Evolutionary conservation across 23 tunicate genomes (phyloP).

Genomic region (Oikopleura dioica): DNA sequence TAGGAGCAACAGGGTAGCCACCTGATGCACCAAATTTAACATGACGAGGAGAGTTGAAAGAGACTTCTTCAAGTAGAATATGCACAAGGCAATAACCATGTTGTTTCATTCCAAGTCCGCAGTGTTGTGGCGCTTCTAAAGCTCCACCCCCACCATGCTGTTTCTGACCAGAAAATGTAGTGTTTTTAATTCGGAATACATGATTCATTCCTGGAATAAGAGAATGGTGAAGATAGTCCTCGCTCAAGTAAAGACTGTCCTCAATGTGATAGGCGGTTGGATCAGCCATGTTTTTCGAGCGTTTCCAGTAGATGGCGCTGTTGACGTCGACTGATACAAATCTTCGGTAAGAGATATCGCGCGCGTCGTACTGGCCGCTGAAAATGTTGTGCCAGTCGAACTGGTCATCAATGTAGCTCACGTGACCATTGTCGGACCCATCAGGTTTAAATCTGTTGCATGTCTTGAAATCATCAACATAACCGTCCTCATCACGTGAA

Average conservation of each 20-base stretch:
- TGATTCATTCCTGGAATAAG: too few species aligned
- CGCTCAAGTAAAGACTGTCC: background rate
- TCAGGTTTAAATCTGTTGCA: too few species aligned
- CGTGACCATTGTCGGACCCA: background rate
- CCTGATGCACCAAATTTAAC: background rate
- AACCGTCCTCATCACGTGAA: background rate
- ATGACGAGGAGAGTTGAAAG: background rate
- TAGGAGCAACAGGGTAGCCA: background rate
- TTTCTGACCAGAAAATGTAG: too few species aligned
- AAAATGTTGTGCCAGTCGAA: constrained; percentile 3
- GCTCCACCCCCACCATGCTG: background rate
- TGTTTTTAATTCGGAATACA: too few species aligned
- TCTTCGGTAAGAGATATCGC: background rate
- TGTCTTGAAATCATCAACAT: too few species aligned
- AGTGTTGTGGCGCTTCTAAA: background rate
- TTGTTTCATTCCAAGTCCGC: background rate
- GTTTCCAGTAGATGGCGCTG: background rate
- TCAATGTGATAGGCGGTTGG: background rate
- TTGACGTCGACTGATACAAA: background rate
- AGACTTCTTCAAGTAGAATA: background rate
- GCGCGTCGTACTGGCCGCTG: background rate
- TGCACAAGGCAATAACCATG: background rate
- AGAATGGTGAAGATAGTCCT: too few species aligned
- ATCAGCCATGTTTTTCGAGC: background rate
- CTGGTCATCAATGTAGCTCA: background rate